A percentile compares a stretch with the other conserved stretches of the same genome.
Evolutionary conservation across 1,140 invertebrate genomes (phyloP).

Genomic region (Agrilus planipennis): DNA sequence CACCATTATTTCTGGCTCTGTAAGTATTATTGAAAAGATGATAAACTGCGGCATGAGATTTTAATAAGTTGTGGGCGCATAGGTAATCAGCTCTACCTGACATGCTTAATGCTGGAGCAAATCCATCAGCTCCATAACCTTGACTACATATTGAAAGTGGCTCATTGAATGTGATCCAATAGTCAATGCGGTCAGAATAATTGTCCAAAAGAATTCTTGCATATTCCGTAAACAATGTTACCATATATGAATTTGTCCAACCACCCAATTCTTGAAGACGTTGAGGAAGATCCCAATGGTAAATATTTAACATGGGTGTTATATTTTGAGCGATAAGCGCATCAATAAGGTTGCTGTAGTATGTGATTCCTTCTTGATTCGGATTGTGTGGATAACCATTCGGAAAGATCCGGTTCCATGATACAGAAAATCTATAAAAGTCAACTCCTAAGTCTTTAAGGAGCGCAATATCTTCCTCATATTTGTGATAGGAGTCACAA

Average conservation of each 20-base stretch:
- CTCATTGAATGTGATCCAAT: conserved; percentile 32
- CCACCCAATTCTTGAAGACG: conserved; percentile 25
- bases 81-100: conserved; percentile 40
- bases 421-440: conserved; percentile 47
- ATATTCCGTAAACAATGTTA: conserved; percentile 25
- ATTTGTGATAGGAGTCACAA: conserved; percentile 38
- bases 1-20: conserved; percentile 29
- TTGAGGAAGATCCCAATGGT: conserved; percentile 21
- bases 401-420: conserved; percentile 46
- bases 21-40: conserved; percentile 38
- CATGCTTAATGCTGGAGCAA: conserved; percentile 26
- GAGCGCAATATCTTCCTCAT: conserved; percentile 36
- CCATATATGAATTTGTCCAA: conserved; percentile 22
- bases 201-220: conserved; percentile 13
- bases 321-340: conserved; percentile 39
- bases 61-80: conserved; percentile 39
- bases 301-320: conserved; percentile 42
- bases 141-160: conserved; percentile 17
- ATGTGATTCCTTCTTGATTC: conserved; percentile 46
- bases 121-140: conserved; percentile 13
- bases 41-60: conserved; percentile 40
- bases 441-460: conserved; percentile 37
- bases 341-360: conserved; percentile 50
- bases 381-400: conserved; percentile 37
- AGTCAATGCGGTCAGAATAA: conserved; percentile 33